Percentiles rank a stretch among this genome's conserved stretches.
phyloP scores from a whole-genome alignment of 1,140 invertebrate species.

The Hestina assimilis region DNA sequence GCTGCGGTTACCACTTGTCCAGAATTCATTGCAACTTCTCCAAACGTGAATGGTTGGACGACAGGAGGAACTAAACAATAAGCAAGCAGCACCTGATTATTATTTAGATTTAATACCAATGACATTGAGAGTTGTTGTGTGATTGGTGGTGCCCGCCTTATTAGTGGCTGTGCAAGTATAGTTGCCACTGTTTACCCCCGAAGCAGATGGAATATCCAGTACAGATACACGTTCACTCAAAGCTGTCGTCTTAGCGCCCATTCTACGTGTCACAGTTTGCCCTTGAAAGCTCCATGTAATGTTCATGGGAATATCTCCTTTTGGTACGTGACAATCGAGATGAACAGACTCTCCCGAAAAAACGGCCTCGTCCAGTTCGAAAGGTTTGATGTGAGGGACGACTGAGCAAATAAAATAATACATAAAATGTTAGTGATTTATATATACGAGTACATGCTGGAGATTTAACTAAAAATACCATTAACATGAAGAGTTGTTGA shows the following conservation, averaged over 20 bases:
- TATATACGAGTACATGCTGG: conserved; percentile 58
- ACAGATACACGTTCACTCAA: conserved; percentile 78
- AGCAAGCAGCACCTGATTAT: conserved; percentile 56
- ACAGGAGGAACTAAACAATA: conserved; percentile 82
- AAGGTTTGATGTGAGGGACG: conserved; percentile 83
- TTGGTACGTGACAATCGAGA: conserved; percentile 80
- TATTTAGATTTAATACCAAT: conserved; percentile 78
- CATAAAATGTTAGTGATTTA: conserved; percentile 52
- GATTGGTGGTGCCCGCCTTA: conserved; percentile 81
- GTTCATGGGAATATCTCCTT: conserved; percentile 79
- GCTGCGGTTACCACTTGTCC: conserved; percentile 82
- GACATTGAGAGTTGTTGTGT: conserved; percentile 81
- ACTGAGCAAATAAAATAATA: conserved; percentile 76
- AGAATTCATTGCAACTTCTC: conserved; percentile 83
- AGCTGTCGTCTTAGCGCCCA: conserved; percentile 75
- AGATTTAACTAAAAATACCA: conserved; percentile 75
- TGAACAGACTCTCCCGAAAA: conserved; percentile 82
- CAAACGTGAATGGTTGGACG: conserved; percentile 86
- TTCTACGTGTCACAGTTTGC: conserved; percentile 48
- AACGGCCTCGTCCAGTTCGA: conserved; percentile 82
- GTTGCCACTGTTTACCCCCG: conserved; percentile 82
- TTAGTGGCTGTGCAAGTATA: conserved; percentile 86
- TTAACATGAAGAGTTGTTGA: conserved; percentile 81
- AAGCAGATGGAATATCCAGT: conserved; percentile 78
- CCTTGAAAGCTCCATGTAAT: conserved; percentile 76